These are phyloP conservation scores for Parazoanthus darwini DNA, from an alignment of 92 coral and sea anemone species.

Conservation along the genomic window DNA sequence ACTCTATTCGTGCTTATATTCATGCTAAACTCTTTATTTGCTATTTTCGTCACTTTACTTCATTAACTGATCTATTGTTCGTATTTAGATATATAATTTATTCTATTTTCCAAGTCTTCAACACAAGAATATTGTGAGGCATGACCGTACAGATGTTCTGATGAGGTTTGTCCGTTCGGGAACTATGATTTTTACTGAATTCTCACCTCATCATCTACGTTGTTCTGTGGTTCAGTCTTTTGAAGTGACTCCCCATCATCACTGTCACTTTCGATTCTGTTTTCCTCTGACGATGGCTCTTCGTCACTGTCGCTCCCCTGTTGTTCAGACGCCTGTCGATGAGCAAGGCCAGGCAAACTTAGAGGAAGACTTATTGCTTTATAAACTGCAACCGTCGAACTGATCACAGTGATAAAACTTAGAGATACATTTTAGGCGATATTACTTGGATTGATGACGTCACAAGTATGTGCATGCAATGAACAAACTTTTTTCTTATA, in stretches of 20 bases:
- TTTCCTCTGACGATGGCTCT: not conserved
- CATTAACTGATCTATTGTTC: too few species aligned
- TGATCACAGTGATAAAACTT: too few species aligned
- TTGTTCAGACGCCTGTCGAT: conserved; percentile 24
- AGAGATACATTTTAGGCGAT: too few species aligned
- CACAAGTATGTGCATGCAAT: too few species aligned
- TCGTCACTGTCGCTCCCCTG: conserved; percentile 12
- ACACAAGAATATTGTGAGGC: too few species aligned
- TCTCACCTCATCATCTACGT: conserved; percentile 22
- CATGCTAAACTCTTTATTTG: too few species aligned
- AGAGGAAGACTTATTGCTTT: not conserved
- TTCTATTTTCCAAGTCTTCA: too few species aligned
- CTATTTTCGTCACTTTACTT: too few species aligned
- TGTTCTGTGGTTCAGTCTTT: not conserved
- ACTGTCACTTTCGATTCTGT: conserved; percentile 4
- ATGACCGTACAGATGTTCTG: not conserved
- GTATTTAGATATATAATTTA: too few species aligned
- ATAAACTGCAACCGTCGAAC: not conserved
- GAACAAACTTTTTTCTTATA: too few species aligned
- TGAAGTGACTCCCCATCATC: not conserved
- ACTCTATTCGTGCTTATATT: too few species aligned
- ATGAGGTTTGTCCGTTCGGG: not conserved
- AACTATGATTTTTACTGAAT: not conserved
- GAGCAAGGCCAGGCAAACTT: not conserved
- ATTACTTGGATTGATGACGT: too few species aligned